Evolutionary conservation across 2,113 vertebrate species (phyloP), one percentile per base, ranked within the genome.

Genomic region (Callocephalon fimbriatum): DNA sequence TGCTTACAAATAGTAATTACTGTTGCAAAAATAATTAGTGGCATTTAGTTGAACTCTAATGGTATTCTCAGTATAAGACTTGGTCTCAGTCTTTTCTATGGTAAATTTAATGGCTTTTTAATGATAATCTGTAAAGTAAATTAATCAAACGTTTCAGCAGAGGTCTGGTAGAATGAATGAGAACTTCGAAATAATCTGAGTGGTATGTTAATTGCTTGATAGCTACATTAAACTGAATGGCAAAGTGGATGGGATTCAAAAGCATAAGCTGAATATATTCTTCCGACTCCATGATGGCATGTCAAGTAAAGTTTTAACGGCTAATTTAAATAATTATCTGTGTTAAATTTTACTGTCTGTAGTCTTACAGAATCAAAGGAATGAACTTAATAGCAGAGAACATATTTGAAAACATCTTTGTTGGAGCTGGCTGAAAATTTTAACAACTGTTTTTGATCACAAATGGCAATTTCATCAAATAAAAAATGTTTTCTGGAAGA

Each of bases 221-320:
- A 76, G 88, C 92, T 93, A 75, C 85, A 96, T 98, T 96, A 96
- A 97, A 96, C 92, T 81, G 68, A 95, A 76, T 84, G 82, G 86
- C 75, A 91, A 86, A 88, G 66, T 48, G 82, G 70, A 87, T 87
- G 37, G 42, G 38, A 70, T 90, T 92, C 72, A 71, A 65, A 95
- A 88, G 86, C 70, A 86, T 83, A 89, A 94, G 75, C 59, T 88
- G 82, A 38, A 91, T 84, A 65, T 89, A 88, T 67, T 96, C 58
- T 58, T 93, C 18, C 3, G 9, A 32, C 75, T 83, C 50, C 37
- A 90, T 71, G 90, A 93, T 59, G 85, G 27, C 19, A 77, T 19
- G 54, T 77, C 58, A 90, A 47, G 94, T 86, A 51, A 66, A 50
- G 16, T 79, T 75, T 88, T 91, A 96, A 89, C 83, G 80, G 45